Conservation (phyloP, 2,113 vertebrate genomes). For the Herpetotheres cachinnans region DNA sequence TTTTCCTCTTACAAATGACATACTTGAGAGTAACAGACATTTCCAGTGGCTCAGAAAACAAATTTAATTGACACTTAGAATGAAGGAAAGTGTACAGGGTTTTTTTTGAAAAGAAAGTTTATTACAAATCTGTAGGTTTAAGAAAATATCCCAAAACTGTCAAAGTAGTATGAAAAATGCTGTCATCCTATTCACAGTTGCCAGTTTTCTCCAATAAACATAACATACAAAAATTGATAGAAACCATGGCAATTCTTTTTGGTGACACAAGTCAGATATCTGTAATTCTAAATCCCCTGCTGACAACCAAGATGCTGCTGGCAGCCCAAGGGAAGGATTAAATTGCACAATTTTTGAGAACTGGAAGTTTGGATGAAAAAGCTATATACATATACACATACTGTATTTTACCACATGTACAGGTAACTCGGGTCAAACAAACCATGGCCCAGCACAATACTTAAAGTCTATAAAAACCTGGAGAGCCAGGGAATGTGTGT, state of each 20-base stretch:
- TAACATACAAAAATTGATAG: conserved; percentile 10
- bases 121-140: conserved; percentile 58
- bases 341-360: neutral
- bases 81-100: neutral
- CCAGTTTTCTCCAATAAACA: conserved; percentile 18
- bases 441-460: neutral
- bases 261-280: neutral
- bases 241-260: neutral
- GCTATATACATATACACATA: neutral
- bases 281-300: neutral
- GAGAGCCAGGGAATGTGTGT: neutral
- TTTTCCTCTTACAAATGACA: neutral
- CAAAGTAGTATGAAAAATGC: conserved; percentile 48
- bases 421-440: neutral
- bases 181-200: conserved; percentile 17
- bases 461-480: neutral
- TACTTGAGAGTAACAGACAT: neutral
- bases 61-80: neutral
- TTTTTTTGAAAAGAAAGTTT: conserved; percentile 18
- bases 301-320: neutral
- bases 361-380: neutral
- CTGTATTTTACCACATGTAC: neutral
- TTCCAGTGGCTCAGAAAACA: neutral
- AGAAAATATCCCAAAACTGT: conserved; percentile 54
- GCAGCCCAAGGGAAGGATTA: neutral